phyloP scores from a whole-genome alignment of 2,888 invertebrate species.

The Nephrotoma appendiculata region DNA sequence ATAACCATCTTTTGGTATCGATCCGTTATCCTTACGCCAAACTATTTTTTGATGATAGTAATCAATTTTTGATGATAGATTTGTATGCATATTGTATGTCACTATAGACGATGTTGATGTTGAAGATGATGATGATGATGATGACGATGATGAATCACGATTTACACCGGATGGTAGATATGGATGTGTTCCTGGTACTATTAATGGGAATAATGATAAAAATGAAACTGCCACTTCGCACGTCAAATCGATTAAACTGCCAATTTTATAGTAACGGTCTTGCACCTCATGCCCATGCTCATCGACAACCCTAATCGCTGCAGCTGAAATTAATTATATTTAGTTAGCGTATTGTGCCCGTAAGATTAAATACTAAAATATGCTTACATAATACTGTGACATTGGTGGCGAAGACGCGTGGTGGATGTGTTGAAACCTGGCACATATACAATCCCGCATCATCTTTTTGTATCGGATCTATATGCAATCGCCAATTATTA shows the following conservation, averaged over 20 bases:
- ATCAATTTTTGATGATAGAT: slow-evolving; percentile 2
- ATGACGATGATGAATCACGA: not conserved
- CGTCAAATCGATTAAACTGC: slow-evolving; percentile 55
- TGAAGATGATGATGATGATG: too few species aligned
- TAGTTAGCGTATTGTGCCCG: not conserved
- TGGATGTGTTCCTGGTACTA: not conserved
- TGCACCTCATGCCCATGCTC: slow-evolving; percentile 53
- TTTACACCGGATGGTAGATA: not conserved
- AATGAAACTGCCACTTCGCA: slow-evolving; percentile 38
- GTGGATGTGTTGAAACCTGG: slow-evolving; percentile 69
- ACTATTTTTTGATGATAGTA: slow-evolving; percentile 6
- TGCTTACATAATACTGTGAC: slow-evolving; percentile 58
- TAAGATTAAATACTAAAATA: not conserved
- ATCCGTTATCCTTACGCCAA: slow-evolving; percentile 4
- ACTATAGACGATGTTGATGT: not conserved
- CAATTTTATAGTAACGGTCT: slow-evolving; percentile 59
- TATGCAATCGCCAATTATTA: slow-evolving; percentile 53
- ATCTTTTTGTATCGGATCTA: slow-evolving; percentile 53
- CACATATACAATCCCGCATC: slow-evolving; percentile 66
- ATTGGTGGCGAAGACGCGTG: slow-evolving; percentile 58
- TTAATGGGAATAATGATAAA: slow-evolving; percentile 20
- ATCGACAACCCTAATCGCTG: slow-evolving; percentile 54
- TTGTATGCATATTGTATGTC: not conserved
- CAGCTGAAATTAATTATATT: slow-evolving; percentile 37
- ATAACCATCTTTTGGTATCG: not conserved